These are phyloP conservation scores for Phataginus tricuspis DNA, from an alignment of 2,797 vertebrate species.

Conservation along the genomic window DNA sequence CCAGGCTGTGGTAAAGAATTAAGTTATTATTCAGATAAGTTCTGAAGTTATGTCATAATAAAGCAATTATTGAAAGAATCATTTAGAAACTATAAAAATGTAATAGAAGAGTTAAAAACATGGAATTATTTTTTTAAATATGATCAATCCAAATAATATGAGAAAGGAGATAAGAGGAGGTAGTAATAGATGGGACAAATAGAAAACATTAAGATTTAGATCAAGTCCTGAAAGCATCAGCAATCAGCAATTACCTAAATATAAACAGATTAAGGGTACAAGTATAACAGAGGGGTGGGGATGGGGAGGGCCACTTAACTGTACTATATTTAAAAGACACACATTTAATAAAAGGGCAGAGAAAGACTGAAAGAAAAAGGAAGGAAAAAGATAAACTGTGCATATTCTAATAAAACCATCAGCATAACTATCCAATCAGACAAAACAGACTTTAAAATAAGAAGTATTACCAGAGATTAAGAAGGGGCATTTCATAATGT, in stretches of 20 bases:
- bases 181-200: not conserved
- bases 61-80: not conserved
- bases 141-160: not conserved
- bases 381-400: not conserved
- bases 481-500: not conserved
- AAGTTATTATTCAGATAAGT: not conserved
- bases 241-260: not conserved
- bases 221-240: not conserved
- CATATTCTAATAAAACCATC: not conserved
- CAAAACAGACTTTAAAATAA: not conserved
- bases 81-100: not conserved
- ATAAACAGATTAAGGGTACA: not conserved
- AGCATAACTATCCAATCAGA: not conserved
- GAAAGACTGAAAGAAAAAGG: not conserved
- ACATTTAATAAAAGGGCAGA: not conserved
- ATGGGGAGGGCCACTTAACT: not conserved
- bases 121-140: not conserved
- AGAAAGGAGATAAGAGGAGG: not conserved
- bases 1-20: not conserved
- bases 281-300: not conserved
- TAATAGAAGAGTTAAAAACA: not conserved
- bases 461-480: not conserved
- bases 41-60: constrained; percentile 11
- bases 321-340: not conserved
- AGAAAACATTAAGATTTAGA: not conserved